These are phyloP conservation scores for Agrochola litura DNA, from an alignment of 2,888 invertebrate genomes.

Conservation along the genomic window DNA sequence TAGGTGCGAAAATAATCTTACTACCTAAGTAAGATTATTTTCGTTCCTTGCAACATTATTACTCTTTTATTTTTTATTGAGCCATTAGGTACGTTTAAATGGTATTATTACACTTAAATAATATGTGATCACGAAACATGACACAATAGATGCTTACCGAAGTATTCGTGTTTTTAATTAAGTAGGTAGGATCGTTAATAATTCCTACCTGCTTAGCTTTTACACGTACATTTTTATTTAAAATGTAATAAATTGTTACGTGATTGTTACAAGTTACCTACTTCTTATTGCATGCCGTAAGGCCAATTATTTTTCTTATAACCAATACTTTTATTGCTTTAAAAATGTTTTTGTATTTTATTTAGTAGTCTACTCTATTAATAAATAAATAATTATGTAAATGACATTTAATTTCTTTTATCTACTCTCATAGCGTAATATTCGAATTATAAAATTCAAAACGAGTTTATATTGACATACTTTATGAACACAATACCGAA, in stretches of 20 bases:
- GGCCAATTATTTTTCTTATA: conserved; percentile 11
- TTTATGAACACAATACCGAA: too few species aligned
- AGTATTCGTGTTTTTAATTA: conserved; percentile 2
- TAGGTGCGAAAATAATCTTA: too few species aligned
- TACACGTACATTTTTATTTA: neutral
- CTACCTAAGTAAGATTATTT: too few species aligned
- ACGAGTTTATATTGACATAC: too few species aligned
- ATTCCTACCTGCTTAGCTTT: neutral
- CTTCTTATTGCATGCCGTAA: conserved; percentile 4
- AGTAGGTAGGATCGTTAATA: too few species aligned
- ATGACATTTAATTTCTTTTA: neutral
- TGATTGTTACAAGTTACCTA: neutral
- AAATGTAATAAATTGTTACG: neutral
- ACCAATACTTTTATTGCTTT: neutral
- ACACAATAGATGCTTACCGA: neutral
- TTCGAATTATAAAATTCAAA: too few species aligned
- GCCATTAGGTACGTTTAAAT: too few species aligned
- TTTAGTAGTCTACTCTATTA: conserved; percentile 6
- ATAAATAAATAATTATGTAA: neutral
- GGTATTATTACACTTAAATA: too few species aligned
- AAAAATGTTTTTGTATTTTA: neutral
- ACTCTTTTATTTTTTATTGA: too few species aligned
- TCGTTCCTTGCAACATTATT: too few species aligned
- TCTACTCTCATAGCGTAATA: too few species aligned
- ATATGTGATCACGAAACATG: neutral